Evolutionary conservation across 2,888 invertebrate genomes (phyloP).

Genomic region (Sphaerophoria taeniata): DNA sequence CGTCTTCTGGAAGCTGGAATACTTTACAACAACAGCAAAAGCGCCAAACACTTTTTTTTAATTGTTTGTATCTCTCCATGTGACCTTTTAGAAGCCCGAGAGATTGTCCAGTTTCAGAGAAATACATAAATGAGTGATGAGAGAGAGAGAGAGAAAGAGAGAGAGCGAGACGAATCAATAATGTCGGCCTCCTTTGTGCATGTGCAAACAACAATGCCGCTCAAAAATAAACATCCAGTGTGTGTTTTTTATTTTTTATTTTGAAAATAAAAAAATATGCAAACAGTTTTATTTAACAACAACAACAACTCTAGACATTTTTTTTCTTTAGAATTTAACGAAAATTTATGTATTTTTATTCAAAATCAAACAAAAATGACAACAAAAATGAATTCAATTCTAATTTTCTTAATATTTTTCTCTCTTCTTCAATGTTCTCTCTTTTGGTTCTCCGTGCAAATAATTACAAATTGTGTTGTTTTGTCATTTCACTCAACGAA

Average conservation of each 20-base stretch:
- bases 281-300: neutral
- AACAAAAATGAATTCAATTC: conserved; percentile 64
- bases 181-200: conserved; percentile 70
- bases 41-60: conserved; percentile 19
- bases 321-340: conserved; percentile 72
- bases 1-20: conserved; percentile 52
- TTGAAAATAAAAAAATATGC: conserved; percentile 37
- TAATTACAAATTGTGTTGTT: conserved; percentile 52
- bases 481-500: conserved; percentile 66
- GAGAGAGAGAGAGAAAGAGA: neutral
- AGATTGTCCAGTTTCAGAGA: conserved; percentile 36
- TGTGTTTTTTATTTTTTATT: conserved; percentile 9
- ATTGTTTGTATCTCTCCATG: conserved; percentile 12
- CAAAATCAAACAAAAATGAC: conserved; percentile 16
- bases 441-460: conserved; percentile 70
- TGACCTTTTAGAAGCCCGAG: conserved; percentile 19
- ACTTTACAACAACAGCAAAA: conserved; percentile 6
- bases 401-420: conserved; percentile 74
- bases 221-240: conserved; percentile 53
- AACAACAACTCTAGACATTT: conserved; percentile 41
- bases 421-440: conserved; percentile 74
- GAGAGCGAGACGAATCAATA: conserved; percentile 50
- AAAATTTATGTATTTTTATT: conserved; percentile 66
- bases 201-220: conserved; percentile 71
- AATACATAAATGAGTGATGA: conserved; percentile 29